These are phyloP conservation scores for Helleia helle DNA, from an alignment of 2,888 invertebrate genomes.

Conservation along the genomic window DNA sequence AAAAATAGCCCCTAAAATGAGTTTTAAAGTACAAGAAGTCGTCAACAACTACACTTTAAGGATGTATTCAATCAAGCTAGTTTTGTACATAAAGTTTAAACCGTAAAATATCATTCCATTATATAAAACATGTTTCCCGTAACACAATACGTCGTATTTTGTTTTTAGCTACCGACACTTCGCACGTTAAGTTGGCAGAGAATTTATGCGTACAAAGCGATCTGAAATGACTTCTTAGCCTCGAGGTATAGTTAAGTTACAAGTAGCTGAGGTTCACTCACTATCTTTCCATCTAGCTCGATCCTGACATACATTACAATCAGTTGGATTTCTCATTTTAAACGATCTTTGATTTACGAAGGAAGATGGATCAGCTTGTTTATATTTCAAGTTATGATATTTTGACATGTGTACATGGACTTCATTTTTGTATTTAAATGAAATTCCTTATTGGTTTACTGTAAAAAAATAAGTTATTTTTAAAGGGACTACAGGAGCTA, in stretches of 20 bases:
- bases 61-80: too few species aligned
- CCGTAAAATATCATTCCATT: constrained; percentile 6
- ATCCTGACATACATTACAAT: constrained; percentile 52
- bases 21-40: too few species aligned
- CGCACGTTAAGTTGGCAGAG: constrained; percentile 36
- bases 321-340: constrained; percentile 37
- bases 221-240: constrained; percentile 49
- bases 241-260: constrained; percentile 43
- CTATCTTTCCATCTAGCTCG: constrained; percentile 55
- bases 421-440: neutral
- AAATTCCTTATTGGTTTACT: too few species aligned
- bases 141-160: constrained; percentile 12
- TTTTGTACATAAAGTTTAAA: too few species aligned
- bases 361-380: constrained; percentile 24
- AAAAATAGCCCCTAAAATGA: too few species aligned
- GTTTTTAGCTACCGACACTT: constrained; percentile 36
- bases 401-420: neutral
- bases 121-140: constrained; percentile 3
- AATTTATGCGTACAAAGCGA: constrained; percentile 54
- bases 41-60: too few species aligned
- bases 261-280: constrained; percentile 34
- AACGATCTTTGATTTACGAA: constrained; percentile 46
- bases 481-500: too few species aligned
- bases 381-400: constrained; percentile 21
- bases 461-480: too few species aligned